Evolutionary conservation across 2,888 invertebrate genomes (phyloP), one percentile per base, ranked within the genome.

Genomic region (Latheticus oryzae): DNA sequence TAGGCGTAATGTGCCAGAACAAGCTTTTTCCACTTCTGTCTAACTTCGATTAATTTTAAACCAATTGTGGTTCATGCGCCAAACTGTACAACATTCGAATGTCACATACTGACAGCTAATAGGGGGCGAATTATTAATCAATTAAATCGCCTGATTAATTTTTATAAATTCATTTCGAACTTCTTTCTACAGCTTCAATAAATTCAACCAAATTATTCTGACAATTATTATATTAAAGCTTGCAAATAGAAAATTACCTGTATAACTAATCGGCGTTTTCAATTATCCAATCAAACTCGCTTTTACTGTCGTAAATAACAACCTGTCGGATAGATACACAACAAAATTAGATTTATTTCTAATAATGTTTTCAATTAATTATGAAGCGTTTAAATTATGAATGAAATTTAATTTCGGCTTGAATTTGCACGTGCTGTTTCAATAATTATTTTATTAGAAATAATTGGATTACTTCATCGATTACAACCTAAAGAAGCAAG

Each of bases 1-100:
- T 42, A 26, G 21, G 21, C 21, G 45, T 45, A 45, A 32, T 32
- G 45, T 26, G 43, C 17, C 48, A 48, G 35, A 48, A 48, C 35
- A 37, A 48, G 50, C 50, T 50, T 50, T 50, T 50, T 50, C 35
- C 48, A 23, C 48, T 33, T 24, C 33, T 48, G 35, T 48, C 37
- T 21, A 33, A 45, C 45, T 15, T 23, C 26, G 30, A 37, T 38
- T 51, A 24, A 48, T 48, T 48, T 48, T 26, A 16, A 45, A 48
- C 23, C 23, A 35, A 48, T 48, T 35, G 24, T 8, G 13, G 9
- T 13, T 8, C 5, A 1, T 13, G 15, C 32, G 32, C 32, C 3
- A 37, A 5, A 26, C n/a, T 12, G 40, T 40, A 8, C 24, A 12
- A 40, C 40, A 11, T n/a, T 24, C 17, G 19, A 26, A 7, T 17